Evolutionary conservation across 1,140 invertebrate species (phyloP), one percentile per base, ranked within the genome.

Genomic region (Drosophila teissieri): DNA sequence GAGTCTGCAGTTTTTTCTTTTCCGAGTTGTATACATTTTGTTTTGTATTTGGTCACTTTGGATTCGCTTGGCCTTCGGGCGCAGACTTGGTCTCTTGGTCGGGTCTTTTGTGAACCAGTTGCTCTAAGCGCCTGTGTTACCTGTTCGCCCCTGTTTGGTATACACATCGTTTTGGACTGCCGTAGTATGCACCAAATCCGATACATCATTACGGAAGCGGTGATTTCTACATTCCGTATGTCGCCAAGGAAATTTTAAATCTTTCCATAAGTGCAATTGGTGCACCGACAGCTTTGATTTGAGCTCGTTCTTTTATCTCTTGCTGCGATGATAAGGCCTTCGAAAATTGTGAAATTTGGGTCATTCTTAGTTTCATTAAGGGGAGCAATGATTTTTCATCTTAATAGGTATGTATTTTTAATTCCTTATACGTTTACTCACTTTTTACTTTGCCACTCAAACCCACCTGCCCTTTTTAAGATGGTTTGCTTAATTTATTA

Each of bases 171-270:
- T 70, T 70, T 49, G 52, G 40, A 44, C 57, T 36, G 60, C 64
- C 58, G 51, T 40, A 36, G 57, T 39, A 56, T 57, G 52, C 60
- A 54, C 60, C 57, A 70, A 74, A 78, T 82, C 56, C 79, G 37
- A 74, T 77, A 76, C 65, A 68, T 51, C 42, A 79, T 75, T 79
- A 68, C 75, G 83, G 75, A 83, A 79, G 58, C 70, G 60, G 55
- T 76, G 82, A 88, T 86, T 78, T 82, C 57, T 67, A 49, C 42
- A 75, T 68, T 76, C 61, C 49, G 36, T 61, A 24, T 27, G 34
- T 34, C 48, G 42, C 49, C 34, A 22, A 46, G 65, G 46, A 62
- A 56, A 48, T 12, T 22, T 57, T 11, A 60, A 70, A 57, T 34
- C 62, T 15, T 44, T 19, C 49, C 48, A 37, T 69, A 34, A 65